A percentile compares a stretch with the other conserved stretches of the same genome.
Conservation (phyloP, 2,888 invertebrate species). For the Timema podura region DNA sequence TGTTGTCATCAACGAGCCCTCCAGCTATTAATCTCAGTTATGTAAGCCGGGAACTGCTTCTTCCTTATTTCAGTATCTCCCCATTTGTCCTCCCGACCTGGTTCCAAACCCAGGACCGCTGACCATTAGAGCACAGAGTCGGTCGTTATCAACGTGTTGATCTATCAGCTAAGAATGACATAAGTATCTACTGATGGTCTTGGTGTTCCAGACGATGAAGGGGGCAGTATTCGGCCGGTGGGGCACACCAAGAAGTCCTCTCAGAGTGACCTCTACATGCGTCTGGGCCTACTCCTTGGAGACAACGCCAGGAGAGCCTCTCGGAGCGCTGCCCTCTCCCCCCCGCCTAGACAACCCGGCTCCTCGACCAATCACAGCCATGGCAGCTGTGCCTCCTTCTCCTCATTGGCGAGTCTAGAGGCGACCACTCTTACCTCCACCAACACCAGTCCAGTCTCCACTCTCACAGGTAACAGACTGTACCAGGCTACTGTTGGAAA, state of each 20-base stretch:
- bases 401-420: conserved; percentile 54
- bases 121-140: no score
- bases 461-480: conserved; percentile 60
- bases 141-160: no score
- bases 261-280: conserved; percentile 77
- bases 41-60: no score
- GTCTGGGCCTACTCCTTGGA: conserved; percentile 75
- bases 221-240: conserved; percentile 60
- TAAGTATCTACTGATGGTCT: no score
- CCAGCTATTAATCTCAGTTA: no score
- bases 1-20: no score
- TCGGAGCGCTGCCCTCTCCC: conserved; percentile 49
- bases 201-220: conserved; percentile 71
- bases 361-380: conserved; percentile 35
- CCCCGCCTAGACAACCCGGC: conserved; percentile 23
- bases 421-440: conserved; percentile 68
- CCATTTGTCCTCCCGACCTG: no score
- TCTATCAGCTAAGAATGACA: no score
- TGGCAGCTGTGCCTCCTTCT: conserved; percentile 48
- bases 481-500: not conserved
- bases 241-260: conserved; percentile 48
- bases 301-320: conserved; percentile 55
- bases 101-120: no score
- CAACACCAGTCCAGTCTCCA: conserved; percentile 86
- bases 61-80: no score